Conservation (phyloP, 1,140 invertebrate genomes). For the Pseudomyrmex sp. region DNA sequence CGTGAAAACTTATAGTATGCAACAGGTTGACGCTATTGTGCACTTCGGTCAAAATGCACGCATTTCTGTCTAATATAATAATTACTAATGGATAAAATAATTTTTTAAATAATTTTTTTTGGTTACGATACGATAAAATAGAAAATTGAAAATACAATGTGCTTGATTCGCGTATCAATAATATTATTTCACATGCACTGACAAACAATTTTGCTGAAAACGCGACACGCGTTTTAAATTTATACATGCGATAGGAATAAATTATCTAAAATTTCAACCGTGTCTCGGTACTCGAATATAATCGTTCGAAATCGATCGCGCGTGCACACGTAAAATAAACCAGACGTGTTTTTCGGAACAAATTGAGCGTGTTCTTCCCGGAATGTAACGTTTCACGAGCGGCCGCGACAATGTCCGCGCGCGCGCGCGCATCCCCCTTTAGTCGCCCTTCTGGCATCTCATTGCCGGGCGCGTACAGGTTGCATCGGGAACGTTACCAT, state of each 20-base stretch:
- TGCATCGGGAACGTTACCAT: conserved; percentile 76
- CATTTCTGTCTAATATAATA: conserved; percentile 23
- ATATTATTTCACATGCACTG: no score
- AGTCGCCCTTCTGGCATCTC: conserved; percentile 33
- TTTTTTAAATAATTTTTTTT: no score
- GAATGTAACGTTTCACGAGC: conserved; percentile 21
- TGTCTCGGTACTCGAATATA: background rate
- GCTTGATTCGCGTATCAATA: no score
- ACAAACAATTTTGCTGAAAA: no score
- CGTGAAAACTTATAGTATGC: conserved; percentile 23
- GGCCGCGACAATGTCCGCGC: background rate
- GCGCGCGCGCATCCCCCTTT: background rate
- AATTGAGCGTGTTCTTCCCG: conserved; percentile 6
- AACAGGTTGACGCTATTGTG: conserved; percentile 36
- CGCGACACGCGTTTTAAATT: no score
- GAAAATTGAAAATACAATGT: no score
- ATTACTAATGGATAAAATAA: background rate
- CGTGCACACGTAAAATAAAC: background rate
- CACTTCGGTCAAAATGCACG: background rate
- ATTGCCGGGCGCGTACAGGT: conserved; percentile 47
- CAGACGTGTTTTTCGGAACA: conserved; percentile 3
- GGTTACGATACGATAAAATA: no score
- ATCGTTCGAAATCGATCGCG: background rate
- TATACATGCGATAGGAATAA: no score
- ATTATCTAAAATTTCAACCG: no score